Evolutionary conservation across 2,113 vertebrate species (phyloP).

Genomic region (Oryzias woworae): DNA sequence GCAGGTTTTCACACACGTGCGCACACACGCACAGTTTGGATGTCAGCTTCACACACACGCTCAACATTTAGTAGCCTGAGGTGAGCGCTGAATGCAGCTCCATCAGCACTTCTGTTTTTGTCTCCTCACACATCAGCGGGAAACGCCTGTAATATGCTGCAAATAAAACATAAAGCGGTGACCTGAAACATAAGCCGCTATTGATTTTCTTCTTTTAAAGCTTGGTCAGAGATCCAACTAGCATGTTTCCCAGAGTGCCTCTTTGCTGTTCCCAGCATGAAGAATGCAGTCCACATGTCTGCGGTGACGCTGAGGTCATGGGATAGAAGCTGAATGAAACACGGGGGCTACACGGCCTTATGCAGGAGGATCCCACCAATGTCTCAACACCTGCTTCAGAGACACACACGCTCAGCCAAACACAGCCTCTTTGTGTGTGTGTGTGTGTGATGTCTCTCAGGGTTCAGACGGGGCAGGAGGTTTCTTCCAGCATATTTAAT

Average conservation of each 20-base stretch:
- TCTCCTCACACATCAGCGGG: background rate
- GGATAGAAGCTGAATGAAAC: slow-evolving; percentile 35
- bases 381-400: slow-evolving; percentile 48
- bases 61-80: slow-evolving; percentile 52
- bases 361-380: slow-evolving; percentile 42
- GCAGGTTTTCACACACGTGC: slow-evolving; percentile 26
- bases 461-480: slow-evolving; percentile 16
- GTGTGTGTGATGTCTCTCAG: slow-evolving; percentile 14
- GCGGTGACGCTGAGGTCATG: slow-evolving; percentile 39
- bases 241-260: slow-evolving; percentile 6
- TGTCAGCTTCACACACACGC: slow-evolving; percentile 45
- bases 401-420: slow-evolving; percentile 10
- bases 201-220: slow-evolving; percentile 6
- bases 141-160: too few species aligned
- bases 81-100: slow-evolving; percentile 28
- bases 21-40: slow-evolving; percentile 33
- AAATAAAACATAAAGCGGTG: too few species aligned
- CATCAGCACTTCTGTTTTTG: slow-evolving; percentile 33
- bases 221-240: slow-evolving; percentile 5
- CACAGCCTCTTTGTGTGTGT: slow-evolving; percentile 20
- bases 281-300: slow-evolving; percentile 21
- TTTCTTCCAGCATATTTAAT: slow-evolving; percentile 43
- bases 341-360: slow-evolving; percentile 21
- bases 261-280: slow-evolving; percentile 6
- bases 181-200: background rate